Evolutionary conservation across 2,888 invertebrate species (phyloP).

Genomic region (Eristalis pertinax): DNA sequence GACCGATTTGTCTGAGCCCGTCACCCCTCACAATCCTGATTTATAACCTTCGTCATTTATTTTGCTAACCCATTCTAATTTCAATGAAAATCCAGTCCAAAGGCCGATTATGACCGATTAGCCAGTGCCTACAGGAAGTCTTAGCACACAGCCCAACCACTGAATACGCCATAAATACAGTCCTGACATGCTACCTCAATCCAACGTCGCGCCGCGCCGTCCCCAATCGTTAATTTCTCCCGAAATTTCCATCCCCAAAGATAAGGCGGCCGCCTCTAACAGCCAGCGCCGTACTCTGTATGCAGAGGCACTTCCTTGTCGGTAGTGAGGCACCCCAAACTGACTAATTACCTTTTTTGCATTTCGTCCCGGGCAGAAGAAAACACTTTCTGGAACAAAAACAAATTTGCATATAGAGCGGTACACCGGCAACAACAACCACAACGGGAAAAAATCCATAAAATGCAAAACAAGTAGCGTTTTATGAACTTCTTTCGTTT

Average conservation of each 20-base stretch:
- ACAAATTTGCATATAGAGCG: conserved; percentile 66
- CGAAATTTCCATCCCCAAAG: conserved; percentile 4
- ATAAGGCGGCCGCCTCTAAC: background rate
- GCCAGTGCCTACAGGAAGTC: background rate
- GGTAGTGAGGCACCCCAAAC: conserved; percentile 26
- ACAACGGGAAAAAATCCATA: conserved; percentile 55
- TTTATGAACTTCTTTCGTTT: conserved; percentile 59
- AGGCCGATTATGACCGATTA: background rate
- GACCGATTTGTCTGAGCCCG: background rate
- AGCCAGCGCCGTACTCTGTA: background rate
- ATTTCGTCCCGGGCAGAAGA: conserved; percentile 55
- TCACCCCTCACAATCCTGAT: background rate
- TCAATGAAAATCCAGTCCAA: background rate
- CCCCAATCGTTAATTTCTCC: conserved; percentile 23
- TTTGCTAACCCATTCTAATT: background rate
- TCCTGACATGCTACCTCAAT: conserved; percentile 39
- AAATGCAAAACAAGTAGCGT: conserved; percentile 65
- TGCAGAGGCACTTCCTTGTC: conserved; percentile 46
- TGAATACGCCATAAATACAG: conserved; percentile 13
- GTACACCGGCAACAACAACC: conserved; percentile 32
- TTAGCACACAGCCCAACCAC: background rate
- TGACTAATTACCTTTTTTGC: conserved; percentile 71
- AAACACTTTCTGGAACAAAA: conserved; percentile 17
- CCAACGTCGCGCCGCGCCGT: background rate
- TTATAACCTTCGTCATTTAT: background rate